A percentile compares a stretch with the other conserved stretches of the same genome.
Evolutionary conservation across 2,113 vertebrate species (phyloP).

Genomic region (Helogale parvula): DNA sequence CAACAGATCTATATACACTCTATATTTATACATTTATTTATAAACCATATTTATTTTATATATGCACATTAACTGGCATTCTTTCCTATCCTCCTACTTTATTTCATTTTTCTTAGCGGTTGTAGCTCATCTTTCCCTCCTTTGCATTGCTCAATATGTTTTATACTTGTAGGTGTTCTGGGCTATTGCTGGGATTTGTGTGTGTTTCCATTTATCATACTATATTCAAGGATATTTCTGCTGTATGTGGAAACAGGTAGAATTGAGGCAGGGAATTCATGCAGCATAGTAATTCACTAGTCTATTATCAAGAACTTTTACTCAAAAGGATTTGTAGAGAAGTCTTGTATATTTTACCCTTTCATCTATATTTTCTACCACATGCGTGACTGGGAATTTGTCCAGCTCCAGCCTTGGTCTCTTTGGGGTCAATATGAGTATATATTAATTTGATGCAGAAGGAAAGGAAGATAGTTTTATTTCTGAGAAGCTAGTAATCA

Average conservation of each 20-base stretch:
- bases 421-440: background rate
- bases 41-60: background rate
- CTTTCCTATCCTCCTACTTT: background rate
- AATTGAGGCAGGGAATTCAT: background rate
- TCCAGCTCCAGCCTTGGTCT: background rate
- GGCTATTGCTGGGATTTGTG: background rate
- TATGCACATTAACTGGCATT: background rate
- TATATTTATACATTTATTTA: background rate
- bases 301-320: background rate
- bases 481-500: background rate
- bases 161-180: background rate
- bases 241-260: background rate
- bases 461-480: background rate
- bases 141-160: background rate
- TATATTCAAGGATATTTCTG: background rate
- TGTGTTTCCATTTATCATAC: background rate
- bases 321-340: background rate
- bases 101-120: background rate
- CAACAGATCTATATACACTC: background rate
- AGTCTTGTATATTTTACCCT: background rate
- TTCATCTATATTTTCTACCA: background rate
- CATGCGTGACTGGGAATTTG: background rate
- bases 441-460: background rate
- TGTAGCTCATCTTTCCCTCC: background rate
- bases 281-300: background rate